Evolutionary conservation across 2,797 vertebrate species (phyloP), one percentile per base, ranked within the genome.

Genomic region (Chiropotes sagulatus): DNA sequence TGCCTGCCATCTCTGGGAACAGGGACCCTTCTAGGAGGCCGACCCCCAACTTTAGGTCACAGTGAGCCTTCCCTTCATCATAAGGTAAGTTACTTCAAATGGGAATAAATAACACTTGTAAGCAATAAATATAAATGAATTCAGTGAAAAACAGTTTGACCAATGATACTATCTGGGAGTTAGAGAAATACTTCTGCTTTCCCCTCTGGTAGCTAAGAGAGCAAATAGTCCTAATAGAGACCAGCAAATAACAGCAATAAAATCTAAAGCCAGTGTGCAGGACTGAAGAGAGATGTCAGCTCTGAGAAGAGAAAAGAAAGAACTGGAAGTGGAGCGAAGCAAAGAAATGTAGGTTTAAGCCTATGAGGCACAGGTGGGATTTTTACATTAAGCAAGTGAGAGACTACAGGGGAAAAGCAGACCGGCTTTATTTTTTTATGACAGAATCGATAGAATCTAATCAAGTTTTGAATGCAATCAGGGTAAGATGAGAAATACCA

Each of bases 131-230:
- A 94, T 89, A 96, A 93, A 97, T 67, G 95, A 88, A 92, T 96
- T 97, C 96, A 95, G 14, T 96, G 97, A 90, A 98, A 98, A 97
- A 9, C 96, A 82, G 88, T 97, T 88, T 97, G 96, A 96, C 92
- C 96, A 95, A 89, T 98, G 98, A 97, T 94, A 98, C 95, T 96
- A 80, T 95, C 89, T 92, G 57, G 97, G 96, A 98, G 96, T 93
- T 97, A 79, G 95, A 97, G 97, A 96, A 97, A 94, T 97, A 97
- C 96, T 97, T 98, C 93, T 97, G 79, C 92, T 98, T 98, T 98
- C 83, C 70, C 96, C 85, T 98, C 98, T 98, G 98, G 91, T 76
- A 30, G 87, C 85, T 93, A 85, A 87, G 78, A 96, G 95, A 97
- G 93, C 94, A 98, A 98, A 98, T 95, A 95, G 91, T 98, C 85